Percentiles rank a stretch among this genome's conserved stretches.
phyloP scores from a whole-genome alignment of 35 echinoderm and acorn worm genomes.

The Anneissia japonica region DNA sequence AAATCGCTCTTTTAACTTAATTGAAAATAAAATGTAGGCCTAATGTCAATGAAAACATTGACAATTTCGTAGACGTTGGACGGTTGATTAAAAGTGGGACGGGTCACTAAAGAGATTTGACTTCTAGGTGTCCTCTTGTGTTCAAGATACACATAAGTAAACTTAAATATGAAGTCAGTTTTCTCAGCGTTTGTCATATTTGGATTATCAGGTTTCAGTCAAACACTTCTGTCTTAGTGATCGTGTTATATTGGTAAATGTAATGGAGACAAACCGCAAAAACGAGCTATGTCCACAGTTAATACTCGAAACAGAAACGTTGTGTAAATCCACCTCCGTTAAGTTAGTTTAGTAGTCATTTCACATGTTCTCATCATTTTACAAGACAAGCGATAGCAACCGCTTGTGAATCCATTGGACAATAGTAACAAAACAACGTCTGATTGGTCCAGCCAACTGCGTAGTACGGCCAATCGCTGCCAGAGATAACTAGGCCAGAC shows the following conservation, averaged over 20 bases:
- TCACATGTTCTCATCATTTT: background rate
- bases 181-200: background rate
- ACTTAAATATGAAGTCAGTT: background rate
- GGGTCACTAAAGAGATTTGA: background rate
- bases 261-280: background rate
- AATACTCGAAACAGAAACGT: no score
- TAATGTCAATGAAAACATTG: no score
- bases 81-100: background rate
- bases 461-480: background rate
- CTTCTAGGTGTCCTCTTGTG: background rate
- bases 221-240: background rate
- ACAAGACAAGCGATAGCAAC: background rate
- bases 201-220: background rate
- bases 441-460: background rate
- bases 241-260: background rate
- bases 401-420: background rate
- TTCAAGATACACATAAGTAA: background rate
- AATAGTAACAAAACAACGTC: background rate
- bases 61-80: background rate
- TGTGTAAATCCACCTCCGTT: background rate
- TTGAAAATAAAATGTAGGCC: no score
- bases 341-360: background rate
- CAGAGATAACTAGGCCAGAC: background rate
- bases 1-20: no score
- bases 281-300: background rate